A percentile compares a stretch with the other conserved stretches of the same genome.
These are phyloP conservation scores for Oreochromis mossambicus DNA, from an alignment of 2,797 vertebrate species.

Conservation along the genomic window DNA sequence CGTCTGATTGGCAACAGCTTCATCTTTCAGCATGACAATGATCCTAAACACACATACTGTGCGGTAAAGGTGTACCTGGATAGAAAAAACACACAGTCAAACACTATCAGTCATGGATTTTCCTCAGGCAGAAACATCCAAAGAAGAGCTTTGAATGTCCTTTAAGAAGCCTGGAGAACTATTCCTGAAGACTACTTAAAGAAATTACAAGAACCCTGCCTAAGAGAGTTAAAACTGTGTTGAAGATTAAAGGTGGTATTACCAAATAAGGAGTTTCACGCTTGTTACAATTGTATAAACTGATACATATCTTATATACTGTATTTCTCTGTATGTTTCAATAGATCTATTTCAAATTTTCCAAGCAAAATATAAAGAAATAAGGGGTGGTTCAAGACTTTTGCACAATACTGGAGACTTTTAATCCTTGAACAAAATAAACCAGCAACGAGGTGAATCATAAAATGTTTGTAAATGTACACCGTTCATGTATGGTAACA, in stretches of 20 bases:
- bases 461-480: neutral
- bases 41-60: neutral
- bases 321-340: neutral
- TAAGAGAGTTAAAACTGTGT: neutral
- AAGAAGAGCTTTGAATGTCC: neutral
- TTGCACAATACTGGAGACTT: neutral
- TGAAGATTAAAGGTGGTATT: neutral
- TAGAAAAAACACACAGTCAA: accelerated
- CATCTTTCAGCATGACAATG: neutral
- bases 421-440: neutral
- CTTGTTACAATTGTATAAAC: neutral
- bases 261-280: neutral
- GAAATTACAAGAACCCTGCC: neutral
- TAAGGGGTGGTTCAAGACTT: neutral
- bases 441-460: neutral
- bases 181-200: neutral
- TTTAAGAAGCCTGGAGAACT: neutral
- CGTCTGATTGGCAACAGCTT: neutral
- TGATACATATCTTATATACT: neutral
- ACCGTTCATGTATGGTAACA: neutral
- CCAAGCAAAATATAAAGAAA: neutral
- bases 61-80: neutral
- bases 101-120: neutral
- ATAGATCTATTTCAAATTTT: neutral
- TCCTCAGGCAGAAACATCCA: neutral